Evolutionary conservation across 2,797 vertebrate species (phyloP), one percentile per base, ranked within the genome.

Genomic region (Miichthys miiuy): DNA sequence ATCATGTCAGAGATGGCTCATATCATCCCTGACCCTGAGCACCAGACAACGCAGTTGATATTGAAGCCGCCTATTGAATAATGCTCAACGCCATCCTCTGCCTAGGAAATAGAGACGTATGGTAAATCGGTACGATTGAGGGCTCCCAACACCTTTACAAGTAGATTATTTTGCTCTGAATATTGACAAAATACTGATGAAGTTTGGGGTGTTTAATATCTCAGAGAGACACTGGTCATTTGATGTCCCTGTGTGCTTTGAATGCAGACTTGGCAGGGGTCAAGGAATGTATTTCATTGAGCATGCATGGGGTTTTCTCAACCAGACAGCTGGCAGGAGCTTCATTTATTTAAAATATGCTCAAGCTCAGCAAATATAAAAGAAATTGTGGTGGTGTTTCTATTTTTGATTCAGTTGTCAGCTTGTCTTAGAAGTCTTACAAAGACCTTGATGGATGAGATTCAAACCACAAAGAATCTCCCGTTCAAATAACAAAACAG

Each of bases 21-120:
- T 88, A 93, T 93, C 92, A 93, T 88, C 84, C 68, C 85, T 93
- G 92, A 93, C 92, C 92, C 91, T 87, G 80, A 90, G 82, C 87
- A 68, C 86, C 87, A 87, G 87, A 87, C 89, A 67, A 87, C 67
- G 63, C 69, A 72, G 80, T 78, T 88, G 89, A 91, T 93, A 91
- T 90, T 73, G 78, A 88, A 91, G 85, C 41, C 55, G 41, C 79
- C 82, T 91, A 88, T 88, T 91, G 89, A 94, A 93, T 92, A 91
- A 89, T 88, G 86, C 85, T 92, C 87, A 91, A 75, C 77, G 9
- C 68, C 78, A 79, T 86, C 78, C 81, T 83, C 74, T 78, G 85
- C 87, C 74, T 85, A 67, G 90, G 84, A 90, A 92, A 91, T 89
- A 81, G 73, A 91, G 89, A 91, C 54, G 27, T 87, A 80, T 79